Evolutionary conservation across 2,888 invertebrate species (phyloP).

Genomic region (Drosophila incognita): DNA sequence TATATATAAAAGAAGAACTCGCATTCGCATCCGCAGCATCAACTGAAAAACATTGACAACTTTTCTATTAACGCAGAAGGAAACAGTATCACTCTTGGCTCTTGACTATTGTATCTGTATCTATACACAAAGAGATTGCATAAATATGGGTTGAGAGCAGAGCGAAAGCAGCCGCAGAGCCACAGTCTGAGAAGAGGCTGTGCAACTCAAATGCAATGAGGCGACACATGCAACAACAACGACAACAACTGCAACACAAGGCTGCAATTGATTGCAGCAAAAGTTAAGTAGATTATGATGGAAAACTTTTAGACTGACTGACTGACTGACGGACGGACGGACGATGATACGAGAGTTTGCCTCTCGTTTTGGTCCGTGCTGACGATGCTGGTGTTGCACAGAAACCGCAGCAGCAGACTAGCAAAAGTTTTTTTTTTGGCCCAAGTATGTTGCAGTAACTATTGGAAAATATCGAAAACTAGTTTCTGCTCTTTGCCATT

Average conservation of each 20-base stretch:
- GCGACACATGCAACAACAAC: slow-evolving; percentile 48
- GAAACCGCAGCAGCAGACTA: slow-evolving; percentile 37
- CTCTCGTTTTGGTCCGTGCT: slow-evolving; percentile 6
- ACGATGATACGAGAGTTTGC: slow-evolving; percentile 56
- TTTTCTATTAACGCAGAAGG: slow-evolving; percentile 74
- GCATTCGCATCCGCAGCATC: slow-evolving; percentile 32
- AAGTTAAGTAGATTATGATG: slow-evolving; percentile 81
- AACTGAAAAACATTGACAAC: slow-evolving; percentile 63
- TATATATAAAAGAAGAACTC: slow-evolving; percentile 53
- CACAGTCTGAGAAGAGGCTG: slow-evolving; percentile 57
- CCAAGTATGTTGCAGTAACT: slow-evolving; percentile 51
- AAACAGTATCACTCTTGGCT: slow-evolving; percentile 42
- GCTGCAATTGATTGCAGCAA: slow-evolving; percentile 79
- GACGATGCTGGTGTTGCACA: slow-evolving; percentile 7
- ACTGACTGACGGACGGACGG: slow-evolving; percentile 4
- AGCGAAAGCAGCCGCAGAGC: background rate
- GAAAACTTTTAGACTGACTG: slow-evolving; percentile 65
- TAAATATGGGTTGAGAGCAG: slow-evolving; percentile 39
- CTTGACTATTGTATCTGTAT: slow-evolving; percentile 51
- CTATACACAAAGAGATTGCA: slow-evolving; percentile 61
- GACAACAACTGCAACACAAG: slow-evolving; percentile 40
- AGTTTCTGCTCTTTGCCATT: slow-evolving; percentile 46
- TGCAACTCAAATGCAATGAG: slow-evolving; percentile 70
- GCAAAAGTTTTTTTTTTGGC: slow-evolving; percentile 46
- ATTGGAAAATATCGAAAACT: slow-evolving; percentile 45